Conservation (phyloP, 2,888 invertebrate genomes). For the Salpingus planirostris region DNA sequence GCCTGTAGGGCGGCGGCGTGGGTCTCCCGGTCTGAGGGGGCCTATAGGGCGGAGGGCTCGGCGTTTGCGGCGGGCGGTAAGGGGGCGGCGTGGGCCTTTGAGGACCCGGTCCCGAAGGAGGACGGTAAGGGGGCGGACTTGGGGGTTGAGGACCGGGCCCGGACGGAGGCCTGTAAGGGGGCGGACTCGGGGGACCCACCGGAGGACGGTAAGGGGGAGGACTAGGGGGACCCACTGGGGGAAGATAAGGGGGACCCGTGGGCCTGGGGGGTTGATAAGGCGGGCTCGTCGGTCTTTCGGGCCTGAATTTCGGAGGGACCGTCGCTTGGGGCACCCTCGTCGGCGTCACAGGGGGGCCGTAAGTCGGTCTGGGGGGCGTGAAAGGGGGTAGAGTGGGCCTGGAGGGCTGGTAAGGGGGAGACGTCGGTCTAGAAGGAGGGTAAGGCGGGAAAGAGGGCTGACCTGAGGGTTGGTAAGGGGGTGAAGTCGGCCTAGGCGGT, state of each 20-base stretch:
- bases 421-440: conserved; percentile 10
- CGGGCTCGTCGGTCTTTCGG: conserved; percentile 11
- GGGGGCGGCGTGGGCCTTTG: conserved; percentile 11
- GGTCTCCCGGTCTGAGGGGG: conserved; percentile 3
- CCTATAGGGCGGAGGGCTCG: conserved; percentile 2
- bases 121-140: conserved; percentile 8
- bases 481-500: conserved; percentile 13
- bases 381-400: conserved; percentile 10
- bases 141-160: conserved; percentile 11
- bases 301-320: conserved; percentile 3
- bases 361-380: conserved; percentile 18
- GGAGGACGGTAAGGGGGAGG: conserved; percentile 7
- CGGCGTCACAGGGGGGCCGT: conserved; percentile 6
- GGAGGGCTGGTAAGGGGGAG: conserved; percentile 14
- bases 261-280: background rate
- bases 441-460: conserved; percentile 8
- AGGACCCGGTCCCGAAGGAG: conserved; percentile 4
- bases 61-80: conserved; percentile 6
- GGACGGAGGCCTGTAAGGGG: conserved; percentile 11
- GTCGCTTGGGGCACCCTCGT: conserved; percentile 11
- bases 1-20: conserved; percentile 4
- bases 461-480: conserved; percentile 16
- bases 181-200: conserved; percentile 11
- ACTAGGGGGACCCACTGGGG: conserved; percentile 1
- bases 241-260: background rate